These are phyloP conservation scores for Zaprionus capensis DNA, from an alignment of 1,140 invertebrate genomes.

Conservation along the genomic window DNA sequence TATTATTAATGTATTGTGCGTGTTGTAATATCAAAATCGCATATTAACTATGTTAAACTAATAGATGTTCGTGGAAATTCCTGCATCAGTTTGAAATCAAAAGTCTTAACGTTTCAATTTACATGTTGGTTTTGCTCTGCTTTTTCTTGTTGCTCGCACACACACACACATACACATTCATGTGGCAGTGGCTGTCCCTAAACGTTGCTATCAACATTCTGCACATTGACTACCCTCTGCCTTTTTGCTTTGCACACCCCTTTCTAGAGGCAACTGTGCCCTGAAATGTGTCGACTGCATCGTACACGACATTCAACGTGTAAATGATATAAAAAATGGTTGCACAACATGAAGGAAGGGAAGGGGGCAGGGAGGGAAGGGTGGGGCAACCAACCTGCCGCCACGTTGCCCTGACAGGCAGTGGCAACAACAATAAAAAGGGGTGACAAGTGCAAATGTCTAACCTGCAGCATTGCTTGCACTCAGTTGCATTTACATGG, in stretches of 20 bases:
- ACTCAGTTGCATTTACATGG: constrained; percentile 47
- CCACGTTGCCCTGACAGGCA: constrained; percentile 37
- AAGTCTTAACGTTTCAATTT: constrained; percentile 43
- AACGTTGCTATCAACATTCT: constrained; percentile 29
- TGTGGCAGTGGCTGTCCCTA: constrained; percentile 9
- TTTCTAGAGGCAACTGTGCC: not conserved
- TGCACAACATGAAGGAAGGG: constrained; percentile 16
- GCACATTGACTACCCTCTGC: constrained; percentile 3
- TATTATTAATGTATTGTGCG: too few species aligned
- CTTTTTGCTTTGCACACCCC: not conserved
- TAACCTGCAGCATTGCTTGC: constrained; percentile 47
- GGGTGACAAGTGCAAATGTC: constrained; percentile 62
- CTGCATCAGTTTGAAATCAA: constrained; percentile 45
- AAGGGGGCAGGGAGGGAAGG: not conserved
- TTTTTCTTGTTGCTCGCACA: constrained; percentile 2
- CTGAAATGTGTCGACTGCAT: constrained; percentile 50
- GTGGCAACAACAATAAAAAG: constrained; percentile 35
- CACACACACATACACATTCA: not conserved
- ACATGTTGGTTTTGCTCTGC: constrained; percentile 20
- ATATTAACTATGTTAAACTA: not conserved
- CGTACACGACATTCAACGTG: constrained; percentile 50
- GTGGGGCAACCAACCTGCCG: constrained; percentile 33
- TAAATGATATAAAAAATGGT: constrained; percentile 71
- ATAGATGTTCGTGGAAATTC: constrained; percentile 2
- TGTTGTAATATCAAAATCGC: too few species aligned